These are phyloP conservation scores for Streptopelia turtur DNA, from an alignment of 2,797 vertebrate genomes.

Conservation along the genomic window DNA sequence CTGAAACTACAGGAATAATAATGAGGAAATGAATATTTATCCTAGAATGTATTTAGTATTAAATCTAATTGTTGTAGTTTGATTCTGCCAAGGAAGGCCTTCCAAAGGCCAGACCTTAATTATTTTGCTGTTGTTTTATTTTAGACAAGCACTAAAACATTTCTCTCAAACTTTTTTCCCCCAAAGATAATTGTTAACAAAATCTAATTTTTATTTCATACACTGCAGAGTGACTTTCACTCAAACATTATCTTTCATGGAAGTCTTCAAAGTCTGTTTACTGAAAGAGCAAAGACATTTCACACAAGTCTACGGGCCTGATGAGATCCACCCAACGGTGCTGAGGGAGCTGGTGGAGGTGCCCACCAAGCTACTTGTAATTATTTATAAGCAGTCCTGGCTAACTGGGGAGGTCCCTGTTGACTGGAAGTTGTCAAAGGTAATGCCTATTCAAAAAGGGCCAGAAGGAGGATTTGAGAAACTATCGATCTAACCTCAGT, in stretches of 20 bases:
- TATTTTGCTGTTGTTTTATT: background rate
- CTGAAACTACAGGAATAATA: background rate
- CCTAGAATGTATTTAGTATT: background rate
- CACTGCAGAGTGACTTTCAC: background rate
- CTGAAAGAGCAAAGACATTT: background rate
- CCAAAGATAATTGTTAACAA: background rate
- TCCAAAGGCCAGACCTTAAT: background rate
- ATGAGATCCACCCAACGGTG: no score
- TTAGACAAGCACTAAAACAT: background rate
- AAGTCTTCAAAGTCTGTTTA: background rate
- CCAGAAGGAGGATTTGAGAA: no score
- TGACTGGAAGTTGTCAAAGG: no score
- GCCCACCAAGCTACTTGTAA: no score
- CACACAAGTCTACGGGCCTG: no score
- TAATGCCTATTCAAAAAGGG: no score
- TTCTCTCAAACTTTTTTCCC: background rate
- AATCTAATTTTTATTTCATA: background rate
- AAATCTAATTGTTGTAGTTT: background rate
- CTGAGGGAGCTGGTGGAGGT: no score
- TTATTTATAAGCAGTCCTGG: no score
- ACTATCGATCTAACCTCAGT: no score
- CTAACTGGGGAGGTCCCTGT: no score
- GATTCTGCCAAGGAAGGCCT: background rate
- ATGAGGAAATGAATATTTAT: background rate
- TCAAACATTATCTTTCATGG: background rate